phyloP scores from a whole-genome alignment of 2,113 vertebrate species.

The Myodes glareolus region DNA sequence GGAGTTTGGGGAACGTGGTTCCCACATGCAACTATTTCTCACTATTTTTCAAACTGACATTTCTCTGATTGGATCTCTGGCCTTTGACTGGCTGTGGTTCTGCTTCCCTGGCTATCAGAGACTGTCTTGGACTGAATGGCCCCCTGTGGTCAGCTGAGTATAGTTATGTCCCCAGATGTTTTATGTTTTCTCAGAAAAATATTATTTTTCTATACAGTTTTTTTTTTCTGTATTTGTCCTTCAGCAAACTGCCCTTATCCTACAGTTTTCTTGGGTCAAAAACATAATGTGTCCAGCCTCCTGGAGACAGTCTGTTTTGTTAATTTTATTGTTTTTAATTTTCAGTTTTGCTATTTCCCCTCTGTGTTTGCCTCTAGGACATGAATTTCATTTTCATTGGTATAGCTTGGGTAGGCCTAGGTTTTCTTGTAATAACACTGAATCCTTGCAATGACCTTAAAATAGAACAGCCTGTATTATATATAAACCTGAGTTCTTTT shows the following conservation, averaged over 20 bases:
- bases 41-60: constrained; percentile 81
- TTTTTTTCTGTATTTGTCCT: constrained; percentile 59
- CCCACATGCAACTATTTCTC: constrained; percentile 64
- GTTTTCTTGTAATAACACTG: constrained; percentile 25
- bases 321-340: constrained; percentile 50
- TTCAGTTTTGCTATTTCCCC: background rate
- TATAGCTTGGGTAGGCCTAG: background rate
- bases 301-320: background rate
- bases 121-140: constrained; percentile 61
- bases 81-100: constrained; percentile 79
- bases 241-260: constrained; percentile 54
- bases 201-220: constrained; percentile 23
- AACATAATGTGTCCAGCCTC: constrained; percentile 46
- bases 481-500: background rate
- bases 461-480: background rate
- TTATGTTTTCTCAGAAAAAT: constrained; percentile 69
- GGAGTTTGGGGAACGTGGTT: constrained; percentile 54
- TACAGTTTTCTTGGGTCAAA: constrained; percentile 51
- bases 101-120: constrained; percentile 68
- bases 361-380: constrained; percentile 39
- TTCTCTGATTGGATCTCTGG: constrained; percentile 80
- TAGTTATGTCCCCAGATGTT: constrained; percentile 63
- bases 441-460: constrained; percentile 59
- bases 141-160: constrained; percentile 70
- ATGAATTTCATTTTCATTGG: constrained; percentile 61